phyloP scores from a whole-genome alignment of 2,888 invertebrate species.

The Agrypnus murinus region DNA sequence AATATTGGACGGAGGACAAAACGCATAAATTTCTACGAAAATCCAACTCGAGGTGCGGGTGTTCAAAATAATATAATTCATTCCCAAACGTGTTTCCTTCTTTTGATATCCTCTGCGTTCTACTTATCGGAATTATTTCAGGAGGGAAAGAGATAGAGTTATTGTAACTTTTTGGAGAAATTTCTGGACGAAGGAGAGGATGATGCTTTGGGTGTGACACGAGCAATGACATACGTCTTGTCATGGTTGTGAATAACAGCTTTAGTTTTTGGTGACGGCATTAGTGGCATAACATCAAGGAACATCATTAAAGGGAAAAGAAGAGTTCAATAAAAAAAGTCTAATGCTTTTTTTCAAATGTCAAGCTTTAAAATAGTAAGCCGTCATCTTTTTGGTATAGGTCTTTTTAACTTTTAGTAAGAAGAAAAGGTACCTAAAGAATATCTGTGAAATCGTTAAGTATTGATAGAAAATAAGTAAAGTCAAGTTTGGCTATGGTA shows the following conservation, averaged over 20 bases:
- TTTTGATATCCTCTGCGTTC: conserved; percentile 2
- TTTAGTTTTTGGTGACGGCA: neutral
- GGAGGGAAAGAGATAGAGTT: neutral
- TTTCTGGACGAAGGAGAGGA: conserved; percentile 15
- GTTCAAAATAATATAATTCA: conserved; percentile 49
- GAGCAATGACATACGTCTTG: conserved; percentile 65
- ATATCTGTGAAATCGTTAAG: too few relatives aligned
- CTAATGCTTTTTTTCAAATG: too few relatives aligned
- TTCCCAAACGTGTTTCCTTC: conserved; percentile 18
- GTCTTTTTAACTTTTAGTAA: too few relatives aligned
- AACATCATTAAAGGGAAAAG: neutral
- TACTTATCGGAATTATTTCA: conserved; percentile 25
- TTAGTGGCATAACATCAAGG: conserved; percentile 4
- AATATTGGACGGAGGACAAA: conserved; percentile 64
- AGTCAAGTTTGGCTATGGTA: too few relatives aligned
- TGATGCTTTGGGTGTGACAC: conserved; percentile 60
- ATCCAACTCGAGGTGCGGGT: conserved; percentile 60
- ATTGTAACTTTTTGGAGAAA: neutral
- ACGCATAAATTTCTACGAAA: conserved; percentile 64
- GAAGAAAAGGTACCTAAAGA: too few relatives aligned
- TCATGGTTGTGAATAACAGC: conserved; percentile 59
- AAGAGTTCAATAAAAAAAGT: too few relatives aligned
- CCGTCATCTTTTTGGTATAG: too few relatives aligned
- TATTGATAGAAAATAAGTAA: too few relatives aligned
- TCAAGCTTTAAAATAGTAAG: too few relatives aligned